phyloP scores from a whole-genome alignment of 2,888 invertebrate species.

The Lepidochitona cinerea region DNA sequence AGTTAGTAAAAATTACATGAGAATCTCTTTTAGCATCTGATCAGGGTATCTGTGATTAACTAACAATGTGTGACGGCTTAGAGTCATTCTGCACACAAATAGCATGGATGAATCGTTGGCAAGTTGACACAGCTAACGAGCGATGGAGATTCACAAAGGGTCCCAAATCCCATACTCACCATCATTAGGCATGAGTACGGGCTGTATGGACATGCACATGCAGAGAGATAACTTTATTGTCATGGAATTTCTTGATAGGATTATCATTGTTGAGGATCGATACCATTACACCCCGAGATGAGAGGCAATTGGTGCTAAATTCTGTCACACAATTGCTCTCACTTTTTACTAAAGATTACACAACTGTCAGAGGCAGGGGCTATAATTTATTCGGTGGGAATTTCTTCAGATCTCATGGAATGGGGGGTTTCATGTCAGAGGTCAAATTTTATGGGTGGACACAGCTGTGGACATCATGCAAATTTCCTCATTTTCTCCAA shows the following conservation, averaged over 20 bases:
- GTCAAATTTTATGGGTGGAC: neutral
- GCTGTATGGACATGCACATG: too few relatives aligned
- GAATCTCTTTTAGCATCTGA: too few relatives aligned
- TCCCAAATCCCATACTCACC: too few relatives aligned
- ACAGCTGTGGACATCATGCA: slow-evolving; percentile 1
- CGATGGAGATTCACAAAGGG: too few relatives aligned
- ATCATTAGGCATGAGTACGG: too few relatives aligned
- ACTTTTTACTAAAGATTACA: neutral
- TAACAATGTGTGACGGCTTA: too few relatives aligned
- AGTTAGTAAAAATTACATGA: too few relatives aligned
- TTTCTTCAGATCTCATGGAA: neutral
- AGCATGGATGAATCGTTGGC: too few relatives aligned
- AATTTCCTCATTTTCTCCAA: slow-evolving; percentile 6
- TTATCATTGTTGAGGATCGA: neutral
- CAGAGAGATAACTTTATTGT: too few relatives aligned
- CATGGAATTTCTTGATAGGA: neutral
- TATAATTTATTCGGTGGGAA: neutral
- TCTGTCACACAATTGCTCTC: neutral
- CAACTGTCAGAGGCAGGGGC: neutral
- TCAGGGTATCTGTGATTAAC: too few relatives aligned
- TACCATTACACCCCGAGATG: neutral
- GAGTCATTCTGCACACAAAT: too few relatives aligned
- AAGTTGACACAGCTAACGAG: too few relatives aligned
- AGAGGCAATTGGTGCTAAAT: neutral
- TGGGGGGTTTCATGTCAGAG: neutral